Evolutionary conservation across 2,797 vertebrate genomes (phyloP), one percentile per base, ranked within the genome.

Genomic region (Chiloscyllium punctatum): DNA sequence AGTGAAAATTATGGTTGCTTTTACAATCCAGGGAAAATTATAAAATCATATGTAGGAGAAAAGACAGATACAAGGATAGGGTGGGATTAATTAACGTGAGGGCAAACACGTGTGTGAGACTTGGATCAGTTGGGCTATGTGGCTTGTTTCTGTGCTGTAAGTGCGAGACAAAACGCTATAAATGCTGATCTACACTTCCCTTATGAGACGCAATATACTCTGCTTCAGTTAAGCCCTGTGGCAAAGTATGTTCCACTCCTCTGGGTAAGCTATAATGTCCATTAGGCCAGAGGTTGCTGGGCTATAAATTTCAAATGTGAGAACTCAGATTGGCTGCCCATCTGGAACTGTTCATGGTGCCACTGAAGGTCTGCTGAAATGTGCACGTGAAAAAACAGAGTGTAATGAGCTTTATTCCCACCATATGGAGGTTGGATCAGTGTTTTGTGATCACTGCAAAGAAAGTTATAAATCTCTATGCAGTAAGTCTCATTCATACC

Each of bases 241-340:
- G 7, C 82, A 84, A 84, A 84, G 82, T 25, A 25, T 21, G 9
- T 25, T 42, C 48, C 6, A 18, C 42, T 84, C 42, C 21, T 23
- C 21, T 25, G 48, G 6, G 23, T 25, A 25, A 37, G 16, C 42
- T 48, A 84, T 84, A 25, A 21, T 92, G 66, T 92, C n/a, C 90
- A 69, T 92, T 69, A 69, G 66, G n/a, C 71, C 27, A n/a, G 71
- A 57, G 71, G 68, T 30, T 57, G 71, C 42, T 11, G 30, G 48
- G 37, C 69, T 23, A 95, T 95, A 77, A 51, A 77, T 95, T 77
- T 95, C 94, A 95, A 72, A 77, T 77, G 69, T 95, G 15, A 30
- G 94, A 77, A 77, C 27, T 53, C 33, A 3, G 30, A 6, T 77
- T 95, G 48, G 30, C 16, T 95, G 51, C 51, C 72, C 94, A 95